phyloP scores from a whole-genome alignment of 2,797 vertebrate genomes.

The Eidolon dupreanum region DNA sequence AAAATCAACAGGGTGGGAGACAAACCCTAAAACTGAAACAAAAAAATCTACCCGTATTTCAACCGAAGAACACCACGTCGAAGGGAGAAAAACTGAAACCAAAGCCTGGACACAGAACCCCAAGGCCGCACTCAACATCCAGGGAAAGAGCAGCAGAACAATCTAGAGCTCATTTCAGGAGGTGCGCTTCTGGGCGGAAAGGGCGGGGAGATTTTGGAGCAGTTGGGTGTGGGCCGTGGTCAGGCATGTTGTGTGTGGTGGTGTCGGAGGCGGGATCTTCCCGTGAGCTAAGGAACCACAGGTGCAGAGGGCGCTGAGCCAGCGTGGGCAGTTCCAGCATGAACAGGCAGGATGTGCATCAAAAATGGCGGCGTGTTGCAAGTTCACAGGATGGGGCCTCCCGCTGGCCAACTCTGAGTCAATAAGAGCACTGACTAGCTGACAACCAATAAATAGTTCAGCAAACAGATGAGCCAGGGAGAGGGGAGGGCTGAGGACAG shows the following conservation, averaged over 20 bases:
- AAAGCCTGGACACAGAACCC: neutral
- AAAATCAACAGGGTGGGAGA: neutral
- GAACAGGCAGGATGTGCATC: fast-evolving
- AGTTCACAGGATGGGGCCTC: neutral
- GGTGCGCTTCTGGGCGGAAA: neutral
- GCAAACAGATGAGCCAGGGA: too few species aligned
- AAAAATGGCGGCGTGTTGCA: fast-evolving
- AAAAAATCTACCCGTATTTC: fast-evolving
- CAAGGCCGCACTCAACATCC: fast-evolving
- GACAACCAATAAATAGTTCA: too few species aligned
- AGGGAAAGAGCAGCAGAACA: neutral
- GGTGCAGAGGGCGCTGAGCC: fast-evolving
- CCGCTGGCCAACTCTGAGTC: neutral
- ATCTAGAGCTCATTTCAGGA: fast-evolving
- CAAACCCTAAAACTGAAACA: neutral
- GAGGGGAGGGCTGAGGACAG: neutral
- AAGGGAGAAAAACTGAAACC: neutral
- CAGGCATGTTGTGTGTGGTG: too few species aligned
- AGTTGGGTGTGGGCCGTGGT: too few species aligned
- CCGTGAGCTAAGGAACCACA: neutral
- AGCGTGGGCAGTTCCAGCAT: neutral
- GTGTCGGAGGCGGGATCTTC: neutral
- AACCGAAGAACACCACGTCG: fast-evolving
- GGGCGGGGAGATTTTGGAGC: fast-evolving
- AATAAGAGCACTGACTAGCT: fast-evolving